A percentile compares a stretch with the other conserved stretches of the same genome.
Conservation (phyloP, 2,113 vertebrate species). For the Megaptera novaeangliae region DNA sequence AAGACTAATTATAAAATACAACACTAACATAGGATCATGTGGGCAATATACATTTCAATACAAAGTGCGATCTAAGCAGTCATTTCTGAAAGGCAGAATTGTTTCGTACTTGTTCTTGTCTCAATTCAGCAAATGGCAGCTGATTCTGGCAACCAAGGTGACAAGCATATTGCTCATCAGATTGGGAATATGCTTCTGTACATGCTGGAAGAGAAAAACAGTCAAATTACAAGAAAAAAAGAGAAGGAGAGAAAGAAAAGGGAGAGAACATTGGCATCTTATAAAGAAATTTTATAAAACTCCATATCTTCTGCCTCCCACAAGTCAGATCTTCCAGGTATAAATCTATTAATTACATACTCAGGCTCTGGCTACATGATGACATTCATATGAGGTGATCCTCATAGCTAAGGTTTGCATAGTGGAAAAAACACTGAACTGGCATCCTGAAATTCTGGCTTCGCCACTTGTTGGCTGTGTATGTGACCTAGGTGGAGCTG, state of each 20-base stretch:
- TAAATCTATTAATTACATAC: background rate
- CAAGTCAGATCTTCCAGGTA: conserved; percentile 11
- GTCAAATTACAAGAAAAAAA: background rate
- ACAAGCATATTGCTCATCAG: conserved; percentile 94
- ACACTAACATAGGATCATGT: conserved; percentile 1
- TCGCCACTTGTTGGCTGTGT: background rate
- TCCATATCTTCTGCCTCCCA: background rate
- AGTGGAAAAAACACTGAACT: background rate
- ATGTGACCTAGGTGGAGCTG: background rate
- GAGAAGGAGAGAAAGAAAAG: background rate
- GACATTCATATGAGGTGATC: background rate
- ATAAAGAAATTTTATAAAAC: background rate
- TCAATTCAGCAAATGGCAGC: conserved; percentile 92
- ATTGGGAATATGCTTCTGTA: conserved; percentile 91
- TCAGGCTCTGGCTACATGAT: background rate
- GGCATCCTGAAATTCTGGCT: background rate
- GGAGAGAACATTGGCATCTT: background rate
- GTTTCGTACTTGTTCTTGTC: conserved; percentile 91
- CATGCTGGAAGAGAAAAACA: conserved; percentile 87
- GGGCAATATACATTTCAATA: background rate
- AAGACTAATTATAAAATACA: conserved; percentile 34
- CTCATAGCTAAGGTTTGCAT: background rate
- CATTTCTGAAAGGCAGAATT: conserved; percentile 25
- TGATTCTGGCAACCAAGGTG: conserved; percentile 96
- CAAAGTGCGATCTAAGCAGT: background rate